A percentile compares a stretch with the other conserved stretches of the same genome.
Conservation (phyloP, 2,113 vertebrate genomes). For the Naja naja region DNA sequence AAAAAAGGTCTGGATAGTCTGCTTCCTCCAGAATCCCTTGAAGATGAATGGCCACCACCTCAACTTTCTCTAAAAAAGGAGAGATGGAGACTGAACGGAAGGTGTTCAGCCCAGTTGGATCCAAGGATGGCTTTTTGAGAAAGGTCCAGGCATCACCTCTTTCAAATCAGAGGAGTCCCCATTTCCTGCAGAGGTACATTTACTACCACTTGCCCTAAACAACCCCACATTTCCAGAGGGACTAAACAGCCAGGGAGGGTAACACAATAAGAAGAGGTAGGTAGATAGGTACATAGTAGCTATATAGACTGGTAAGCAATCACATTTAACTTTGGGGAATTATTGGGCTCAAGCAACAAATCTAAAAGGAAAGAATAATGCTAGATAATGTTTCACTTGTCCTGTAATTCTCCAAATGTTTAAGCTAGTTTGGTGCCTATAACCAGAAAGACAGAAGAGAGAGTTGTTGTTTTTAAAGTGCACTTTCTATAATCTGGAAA, state of each 20-base stretch:
- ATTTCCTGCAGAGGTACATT: background rate
- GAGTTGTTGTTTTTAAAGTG: background rate
- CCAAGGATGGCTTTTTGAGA: background rate
- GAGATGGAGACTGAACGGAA: background rate
- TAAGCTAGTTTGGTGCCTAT: background rate
- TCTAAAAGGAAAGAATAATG: background rate
- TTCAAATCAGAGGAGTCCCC: background rate
- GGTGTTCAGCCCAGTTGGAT: background rate
- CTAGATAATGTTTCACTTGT: background rate
- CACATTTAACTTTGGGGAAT: background rate
- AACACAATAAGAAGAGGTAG: background rate
- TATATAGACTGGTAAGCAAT: too few species aligned
- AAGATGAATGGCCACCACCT: background rate
- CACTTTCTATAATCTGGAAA: background rate
- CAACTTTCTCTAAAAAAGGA: background rate
- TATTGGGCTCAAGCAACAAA: background rate
- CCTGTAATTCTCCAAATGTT: background rate
- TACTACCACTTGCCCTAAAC: background rate
- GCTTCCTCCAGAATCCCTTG: background rate
- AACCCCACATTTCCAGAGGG: background rate
- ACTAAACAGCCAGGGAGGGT: background rate
- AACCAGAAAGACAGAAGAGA: background rate
- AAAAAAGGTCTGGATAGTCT: background rate
- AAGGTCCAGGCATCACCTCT: background rate
- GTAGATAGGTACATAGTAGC: too few species aligned